These are phyloP conservation scores for Blastobasis adustella DNA, from an alignment of 2,888 invertebrate species.

Conservation along the genomic window DNA sequence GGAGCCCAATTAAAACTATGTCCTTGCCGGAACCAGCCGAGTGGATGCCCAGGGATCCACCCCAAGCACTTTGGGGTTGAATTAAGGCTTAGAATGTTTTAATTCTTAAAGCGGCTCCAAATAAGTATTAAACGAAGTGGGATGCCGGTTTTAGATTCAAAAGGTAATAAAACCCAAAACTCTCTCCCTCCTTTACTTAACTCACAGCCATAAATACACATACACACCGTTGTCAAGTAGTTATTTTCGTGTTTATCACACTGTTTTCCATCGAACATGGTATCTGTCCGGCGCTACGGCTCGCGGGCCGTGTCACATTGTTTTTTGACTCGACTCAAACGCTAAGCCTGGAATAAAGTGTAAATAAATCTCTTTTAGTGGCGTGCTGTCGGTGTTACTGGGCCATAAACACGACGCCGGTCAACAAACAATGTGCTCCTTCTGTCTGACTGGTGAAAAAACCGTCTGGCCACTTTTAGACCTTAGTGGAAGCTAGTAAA, in stretches of 20 bases:
- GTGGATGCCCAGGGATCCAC: slow-evolving; percentile 38
- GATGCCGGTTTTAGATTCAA: no score
- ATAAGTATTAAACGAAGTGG: no score
- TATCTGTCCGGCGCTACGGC: background rate
- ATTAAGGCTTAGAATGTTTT: slow-evolving; percentile 38
- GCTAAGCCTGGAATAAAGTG: slow-evolving; percentile 37
- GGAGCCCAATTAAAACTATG: slow-evolving; percentile 62
- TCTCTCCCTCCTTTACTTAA: no score
- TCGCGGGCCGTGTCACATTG: background rate
- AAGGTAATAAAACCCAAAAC: no score
- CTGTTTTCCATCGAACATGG: no score
- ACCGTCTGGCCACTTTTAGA: no score
- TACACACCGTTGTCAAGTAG: no score
- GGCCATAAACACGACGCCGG: slow-evolving; percentile 51
- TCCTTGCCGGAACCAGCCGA: slow-evolving; percentile 45
- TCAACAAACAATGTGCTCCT: slow-evolving; percentile 49
- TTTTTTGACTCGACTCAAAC: slow-evolving; percentile 10
- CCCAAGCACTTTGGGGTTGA: slow-evolving; percentile 48
- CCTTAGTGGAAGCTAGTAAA: no score
- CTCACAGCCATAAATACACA: no score
- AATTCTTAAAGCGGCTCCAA: slow-evolving; percentile 29
- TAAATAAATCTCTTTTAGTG: slow-evolving; percentile 38
- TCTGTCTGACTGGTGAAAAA: slow-evolving; percentile 25
- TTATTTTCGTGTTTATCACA: no score
- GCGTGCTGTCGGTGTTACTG: slow-evolving; percentile 35